phyloP scores from a whole-genome alignment of 2,113 vertebrate species.

The Saguinus imperator region DNA sequence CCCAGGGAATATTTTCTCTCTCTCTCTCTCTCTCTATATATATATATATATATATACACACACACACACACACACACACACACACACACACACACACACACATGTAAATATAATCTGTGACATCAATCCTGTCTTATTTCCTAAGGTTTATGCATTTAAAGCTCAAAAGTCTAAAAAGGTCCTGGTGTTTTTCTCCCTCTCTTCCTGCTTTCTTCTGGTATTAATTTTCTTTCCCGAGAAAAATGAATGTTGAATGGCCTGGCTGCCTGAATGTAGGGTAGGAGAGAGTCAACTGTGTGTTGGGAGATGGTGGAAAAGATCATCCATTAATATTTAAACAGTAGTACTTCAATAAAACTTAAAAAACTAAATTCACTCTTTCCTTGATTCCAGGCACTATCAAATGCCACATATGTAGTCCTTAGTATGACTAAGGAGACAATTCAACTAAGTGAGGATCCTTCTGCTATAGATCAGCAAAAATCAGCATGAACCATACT shows the following conservation, averaged over 20 bases:
- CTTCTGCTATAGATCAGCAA: background rate
- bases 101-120: background rate
- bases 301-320: background rate
- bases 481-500: background rate
- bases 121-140: background rate
- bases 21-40: background rate
- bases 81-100: too few species aligned
- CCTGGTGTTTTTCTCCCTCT: background rate
- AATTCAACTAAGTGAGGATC: background rate
- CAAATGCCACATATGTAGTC: background rate
- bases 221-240: background rate
- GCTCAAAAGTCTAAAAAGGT: background rate
- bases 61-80: background rate
- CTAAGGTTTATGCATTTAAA: slow-evolving; percentile 28
- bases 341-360: background rate
- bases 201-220: background rate
- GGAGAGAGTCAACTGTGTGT: background rate
- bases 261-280: background rate
- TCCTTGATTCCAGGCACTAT: background rate
- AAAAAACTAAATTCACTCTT: background rate
- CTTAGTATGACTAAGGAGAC: background rate
- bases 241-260: background rate
- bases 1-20: background rate
- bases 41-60: background rate
- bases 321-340: background rate